A percentile compares a stretch with the other conserved stretches of the same genome.
Conservation (phyloP, 2,113 vertebrate species). For the Serinus canaria region DNA sequence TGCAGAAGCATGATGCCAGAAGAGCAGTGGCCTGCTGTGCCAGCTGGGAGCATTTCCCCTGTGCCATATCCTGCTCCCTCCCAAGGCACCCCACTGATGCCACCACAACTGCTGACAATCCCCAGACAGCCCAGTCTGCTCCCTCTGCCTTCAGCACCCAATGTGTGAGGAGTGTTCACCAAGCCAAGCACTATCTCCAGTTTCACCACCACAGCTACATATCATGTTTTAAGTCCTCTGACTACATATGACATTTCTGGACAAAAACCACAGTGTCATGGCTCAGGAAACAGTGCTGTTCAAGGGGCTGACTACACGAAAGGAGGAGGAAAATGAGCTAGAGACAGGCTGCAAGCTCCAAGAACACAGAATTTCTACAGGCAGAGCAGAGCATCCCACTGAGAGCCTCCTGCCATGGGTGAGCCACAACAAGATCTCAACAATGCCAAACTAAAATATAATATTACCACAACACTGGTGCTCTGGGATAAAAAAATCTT, state of each 20-base stretch:
- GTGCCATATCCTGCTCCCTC: neutral
- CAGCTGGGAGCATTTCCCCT: neutral
- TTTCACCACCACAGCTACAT: neutral
- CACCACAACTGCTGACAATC: neutral
- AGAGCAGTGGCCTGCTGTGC: neutral
- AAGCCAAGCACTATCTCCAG: neutral
- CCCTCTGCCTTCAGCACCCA: neutral
- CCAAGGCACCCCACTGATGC: neutral
- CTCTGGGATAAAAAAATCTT: neutral
- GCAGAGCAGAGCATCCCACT: neutral
- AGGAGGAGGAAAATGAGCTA: neutral
- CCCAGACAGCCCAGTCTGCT: neutral
- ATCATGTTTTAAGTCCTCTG: neutral
- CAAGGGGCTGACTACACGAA: neutral
- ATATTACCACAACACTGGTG: accelerated
- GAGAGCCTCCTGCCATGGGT: neutral
- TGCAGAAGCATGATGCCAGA: neutral
- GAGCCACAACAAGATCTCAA: neutral
- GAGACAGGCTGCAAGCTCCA: neutral
- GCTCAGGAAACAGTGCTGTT: neutral
- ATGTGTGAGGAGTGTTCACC: neutral
- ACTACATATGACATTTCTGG: neutral
- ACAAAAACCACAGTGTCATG: neutral
- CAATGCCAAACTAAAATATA: neutral
- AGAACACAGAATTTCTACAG: neutral